Conservation (phyloP, 1,140 invertebrate genomes). For the Bradynema listronoti region DNA sequence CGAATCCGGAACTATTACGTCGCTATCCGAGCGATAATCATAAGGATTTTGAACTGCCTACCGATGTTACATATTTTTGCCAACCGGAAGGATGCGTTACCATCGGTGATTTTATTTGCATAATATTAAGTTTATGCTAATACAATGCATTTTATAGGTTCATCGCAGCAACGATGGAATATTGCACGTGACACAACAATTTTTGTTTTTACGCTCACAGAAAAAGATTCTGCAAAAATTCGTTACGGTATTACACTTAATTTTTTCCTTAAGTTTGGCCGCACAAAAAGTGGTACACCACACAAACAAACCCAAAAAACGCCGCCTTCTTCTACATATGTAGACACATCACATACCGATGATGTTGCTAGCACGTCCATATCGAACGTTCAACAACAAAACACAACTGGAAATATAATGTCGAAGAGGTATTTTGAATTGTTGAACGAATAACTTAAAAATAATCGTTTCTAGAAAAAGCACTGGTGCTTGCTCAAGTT, state of each 20-base stretch:
- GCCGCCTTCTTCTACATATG: neutral
- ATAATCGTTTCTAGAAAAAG: slow-evolving; percentile 31
- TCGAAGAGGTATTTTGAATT: no score
- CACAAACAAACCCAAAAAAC: slow-evolving; percentile 29
- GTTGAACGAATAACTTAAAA: no score
- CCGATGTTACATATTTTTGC: slow-evolving; percentile 98
- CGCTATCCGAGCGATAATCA: slow-evolving; percentile 95
- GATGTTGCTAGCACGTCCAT: no score
- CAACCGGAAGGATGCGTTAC: slow-evolving; percentile 95
- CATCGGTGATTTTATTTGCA: slow-evolving; percentile 63
- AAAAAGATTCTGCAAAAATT: slow-evolving; percentile 93
- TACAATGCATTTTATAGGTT: no score
- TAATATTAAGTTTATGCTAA: neutral
- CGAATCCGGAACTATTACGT: slow-evolving; percentile 80
- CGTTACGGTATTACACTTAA: slow-evolving; percentile 94
- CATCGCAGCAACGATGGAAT: slow-evolving; percentile 21
- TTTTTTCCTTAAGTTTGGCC: slow-evolving; percentile 81
- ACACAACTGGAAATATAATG: slow-evolving; percentile 7
- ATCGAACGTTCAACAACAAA: neutral
- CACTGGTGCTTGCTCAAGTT: no score
- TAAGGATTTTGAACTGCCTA: slow-evolving; percentile 83
- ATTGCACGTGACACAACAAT: slow-evolving; percentile 62
- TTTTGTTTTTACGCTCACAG: slow-evolving; percentile 95
- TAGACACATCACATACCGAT: no score
- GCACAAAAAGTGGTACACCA: no score